phyloP scores from a whole-genome alignment of 2,888 invertebrate species.

The Selenia dentaria region DNA sequence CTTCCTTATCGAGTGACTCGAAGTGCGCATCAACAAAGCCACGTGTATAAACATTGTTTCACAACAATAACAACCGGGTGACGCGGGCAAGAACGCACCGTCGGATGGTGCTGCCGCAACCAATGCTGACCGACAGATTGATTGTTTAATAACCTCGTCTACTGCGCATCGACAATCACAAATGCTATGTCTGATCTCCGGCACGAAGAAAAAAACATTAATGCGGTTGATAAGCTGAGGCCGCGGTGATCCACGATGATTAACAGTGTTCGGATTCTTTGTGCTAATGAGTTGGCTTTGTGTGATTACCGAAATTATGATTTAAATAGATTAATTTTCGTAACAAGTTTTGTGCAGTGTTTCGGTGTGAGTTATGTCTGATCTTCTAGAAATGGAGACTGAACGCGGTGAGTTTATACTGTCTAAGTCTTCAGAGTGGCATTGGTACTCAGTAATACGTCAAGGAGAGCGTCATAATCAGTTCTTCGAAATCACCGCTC shows the following conservation, averaged over 20 bases:
- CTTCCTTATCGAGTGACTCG: slow-evolving; percentile 68
- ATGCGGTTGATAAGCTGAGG: slow-evolving; percentile 40
- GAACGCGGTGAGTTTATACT: slow-evolving; percentile 57
- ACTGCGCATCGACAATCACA: slow-evolving; percentile 43
- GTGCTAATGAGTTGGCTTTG: slow-evolving; percentile 16
- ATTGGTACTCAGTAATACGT: slow-evolving; percentile 55
- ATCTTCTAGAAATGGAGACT: slow-evolving; percentile 45
- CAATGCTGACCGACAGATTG: slow-evolving; percentile 48
- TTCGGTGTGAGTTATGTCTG: slow-evolving; percentile 53
- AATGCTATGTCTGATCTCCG: slow-evolving; percentile 40
- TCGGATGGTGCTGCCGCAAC: slow-evolving; percentile 36
- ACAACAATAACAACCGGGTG: slow-evolving; percentile 79
- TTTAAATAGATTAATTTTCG: slow-evolving; percentile 47
- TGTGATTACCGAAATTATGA: slow-evolving; percentile 10
- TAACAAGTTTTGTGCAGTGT: slow-evolving; percentile 40
- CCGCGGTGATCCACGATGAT: slow-evolving; percentile 45
- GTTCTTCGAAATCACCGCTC: slow-evolving; percentile 61
- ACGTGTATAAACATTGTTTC: slow-evolving; percentile 83
- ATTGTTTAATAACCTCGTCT: slow-evolving; percentile 46
- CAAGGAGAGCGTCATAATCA: slow-evolving; percentile 68
- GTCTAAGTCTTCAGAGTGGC: slow-evolving; percentile 39
- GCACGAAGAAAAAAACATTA: slow-evolving; percentile 49
- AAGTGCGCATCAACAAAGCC: slow-evolving; percentile 69
- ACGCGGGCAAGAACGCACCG: slow-evolving; percentile 67
- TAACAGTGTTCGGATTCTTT: slow-evolving; percentile 48